Evolutionary conservation across 2,797 vertebrate genomes (phyloP).

Genomic region (Eulemur albifrons): DNA sequence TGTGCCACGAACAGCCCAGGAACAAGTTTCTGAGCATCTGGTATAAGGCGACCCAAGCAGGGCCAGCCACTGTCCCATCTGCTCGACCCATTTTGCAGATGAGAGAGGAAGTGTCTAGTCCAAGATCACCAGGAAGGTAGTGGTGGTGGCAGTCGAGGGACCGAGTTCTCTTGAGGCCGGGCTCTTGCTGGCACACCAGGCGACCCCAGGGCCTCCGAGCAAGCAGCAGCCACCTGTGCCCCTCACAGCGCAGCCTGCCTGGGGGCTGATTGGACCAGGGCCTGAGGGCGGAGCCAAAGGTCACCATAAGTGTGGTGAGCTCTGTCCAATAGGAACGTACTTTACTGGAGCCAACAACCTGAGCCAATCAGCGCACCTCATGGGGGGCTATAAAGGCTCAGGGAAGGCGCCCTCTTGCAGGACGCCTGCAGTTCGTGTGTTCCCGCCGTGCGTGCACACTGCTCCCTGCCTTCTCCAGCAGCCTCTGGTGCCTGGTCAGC

Average conservation of each 20-base stretch:
- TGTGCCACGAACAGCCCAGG: neutral
- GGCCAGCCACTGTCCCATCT: neutral
- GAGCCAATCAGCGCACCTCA: neutral
- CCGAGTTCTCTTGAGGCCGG: rapidly evolving
- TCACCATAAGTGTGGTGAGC: neutral
- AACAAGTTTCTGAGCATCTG: no score
- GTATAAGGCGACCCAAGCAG: neutral
- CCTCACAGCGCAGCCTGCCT: no score
- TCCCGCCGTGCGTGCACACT: rapidly evolving
- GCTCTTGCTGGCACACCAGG: no score
- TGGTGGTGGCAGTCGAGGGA: rapidly evolving
- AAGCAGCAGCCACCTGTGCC: no score
- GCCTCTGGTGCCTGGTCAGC: neutral
- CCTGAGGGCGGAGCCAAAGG: neutral
- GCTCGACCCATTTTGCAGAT: neutral
- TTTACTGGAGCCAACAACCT: neutral
- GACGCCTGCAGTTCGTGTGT: neutral
- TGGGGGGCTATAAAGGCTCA: rapidly evolving
- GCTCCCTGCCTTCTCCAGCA: neutral
- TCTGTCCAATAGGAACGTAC: neutral
- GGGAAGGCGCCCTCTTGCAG: rapidly evolving
- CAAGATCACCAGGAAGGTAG: rapidly evolving
- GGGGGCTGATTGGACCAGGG: neutral
- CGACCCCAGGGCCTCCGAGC: rapidly evolving
- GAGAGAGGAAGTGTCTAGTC: neutral